Evolutionary conservation across 2,797 vertebrate species (phyloP).

Genomic region (Garrulus glandarius): DNA sequence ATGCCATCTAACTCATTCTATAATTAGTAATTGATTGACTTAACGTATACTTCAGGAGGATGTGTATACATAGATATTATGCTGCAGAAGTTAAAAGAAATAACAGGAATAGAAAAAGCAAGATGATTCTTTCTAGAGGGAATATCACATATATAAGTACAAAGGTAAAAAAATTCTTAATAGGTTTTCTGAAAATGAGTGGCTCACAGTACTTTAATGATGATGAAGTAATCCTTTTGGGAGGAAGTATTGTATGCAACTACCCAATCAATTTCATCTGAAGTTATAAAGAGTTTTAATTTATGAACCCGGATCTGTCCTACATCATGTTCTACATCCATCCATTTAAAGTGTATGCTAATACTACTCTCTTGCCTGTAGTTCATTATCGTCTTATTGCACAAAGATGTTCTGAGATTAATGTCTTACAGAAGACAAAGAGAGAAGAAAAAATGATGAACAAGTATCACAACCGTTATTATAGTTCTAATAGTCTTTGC

Average conservation of each 20-base stretch:
- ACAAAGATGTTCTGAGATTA: background rate
- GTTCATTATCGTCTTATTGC: background rate
- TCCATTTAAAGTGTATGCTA: background rate
- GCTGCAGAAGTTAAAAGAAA: background rate
- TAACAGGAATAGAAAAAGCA: background rate
- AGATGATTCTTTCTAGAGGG: background rate
- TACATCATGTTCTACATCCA: background rate
- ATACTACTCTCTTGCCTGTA: background rate
- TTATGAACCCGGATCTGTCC: background rate
- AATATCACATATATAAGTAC: background rate
- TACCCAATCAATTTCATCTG: background rate
- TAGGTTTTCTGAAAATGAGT: background rate
- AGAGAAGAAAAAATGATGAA: background rate
- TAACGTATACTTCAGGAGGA: background rate
- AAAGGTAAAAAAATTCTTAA: background rate
- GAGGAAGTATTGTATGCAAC: background rate
- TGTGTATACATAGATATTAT: background rate
- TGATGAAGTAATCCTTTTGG: background rate
- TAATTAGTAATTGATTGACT: background rate
- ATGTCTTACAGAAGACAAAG: background rate
- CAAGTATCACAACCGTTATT: background rate
- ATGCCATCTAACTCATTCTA: background rate
- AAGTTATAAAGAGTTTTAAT: background rate
- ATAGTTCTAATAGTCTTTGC: background rate
- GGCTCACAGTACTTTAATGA: background rate